Conservation (phyloP, 2,797 vertebrate genomes). For the Capromys pilorides region DNA sequence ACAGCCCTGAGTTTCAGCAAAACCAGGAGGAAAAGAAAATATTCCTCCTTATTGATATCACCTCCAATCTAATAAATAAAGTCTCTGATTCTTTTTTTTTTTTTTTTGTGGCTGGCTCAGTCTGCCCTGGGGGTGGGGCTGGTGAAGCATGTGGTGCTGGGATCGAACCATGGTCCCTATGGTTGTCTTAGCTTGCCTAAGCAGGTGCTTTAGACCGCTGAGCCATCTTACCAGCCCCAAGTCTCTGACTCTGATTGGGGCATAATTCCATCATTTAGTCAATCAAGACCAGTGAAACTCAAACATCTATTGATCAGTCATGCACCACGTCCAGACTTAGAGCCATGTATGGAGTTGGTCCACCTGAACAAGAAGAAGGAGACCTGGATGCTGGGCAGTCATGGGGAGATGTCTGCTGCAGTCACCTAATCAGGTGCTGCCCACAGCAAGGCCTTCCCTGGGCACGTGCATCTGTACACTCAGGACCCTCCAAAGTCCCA, state of each 20-base stretch:
- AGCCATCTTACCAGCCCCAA: too few relatives aligned
- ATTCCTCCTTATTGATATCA: not conserved
- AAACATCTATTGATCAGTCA: not conserved
- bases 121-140: too few relatives aligned
- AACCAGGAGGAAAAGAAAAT: not conserved
- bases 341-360: not conserved
- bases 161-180: too few relatives aligned
- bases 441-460: not conserved
- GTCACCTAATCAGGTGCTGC: not conserved
- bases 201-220: too few relatives aligned
- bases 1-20: not conserved
- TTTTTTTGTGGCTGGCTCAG: too few relatives aligned
- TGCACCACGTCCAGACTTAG: not conserved
- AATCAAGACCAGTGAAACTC: not conserved
- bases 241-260: not conserved
- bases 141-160: too few relatives aligned
- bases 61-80: not conserved
- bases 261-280: not conserved
- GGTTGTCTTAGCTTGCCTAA: too few relatives aligned
- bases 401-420: not conserved
- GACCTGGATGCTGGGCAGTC: too few relatives aligned
- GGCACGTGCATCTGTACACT: not conserved
- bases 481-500: not conserved
- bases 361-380: not conserved
- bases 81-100: not conserved